phyloP scores from a whole-genome alignment of 2,113 vertebrate genomes.

The Cynocephalus volans region DNA sequence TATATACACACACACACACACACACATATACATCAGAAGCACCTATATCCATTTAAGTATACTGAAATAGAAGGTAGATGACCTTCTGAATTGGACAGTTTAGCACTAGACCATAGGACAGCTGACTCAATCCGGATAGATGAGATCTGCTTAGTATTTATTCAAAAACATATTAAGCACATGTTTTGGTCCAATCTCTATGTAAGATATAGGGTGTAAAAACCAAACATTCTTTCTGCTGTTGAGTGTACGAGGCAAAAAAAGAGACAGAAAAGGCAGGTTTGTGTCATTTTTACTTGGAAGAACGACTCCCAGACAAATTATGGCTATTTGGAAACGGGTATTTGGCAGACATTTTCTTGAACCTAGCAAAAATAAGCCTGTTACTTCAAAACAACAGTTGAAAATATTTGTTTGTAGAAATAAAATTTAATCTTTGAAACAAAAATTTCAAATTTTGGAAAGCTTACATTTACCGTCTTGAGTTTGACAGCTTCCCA shows the following conservation, averaged over 20 bases:
- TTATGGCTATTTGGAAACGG: neutral
- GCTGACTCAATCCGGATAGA: neutral
- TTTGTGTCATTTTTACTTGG: neutral
- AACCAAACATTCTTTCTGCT: neutral
- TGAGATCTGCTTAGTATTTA: neutral
- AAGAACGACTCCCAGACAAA: neutral
- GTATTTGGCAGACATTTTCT: neutral
- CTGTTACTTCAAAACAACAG: neutral
- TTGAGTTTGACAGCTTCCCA: neutral
- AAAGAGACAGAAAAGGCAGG: neutral
- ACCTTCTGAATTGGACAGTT: neutral
- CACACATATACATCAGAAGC: neutral
- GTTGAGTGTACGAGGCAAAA: neutral
- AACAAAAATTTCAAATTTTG: neutral
- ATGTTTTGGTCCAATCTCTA: neutral
- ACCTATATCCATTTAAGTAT: neutral
- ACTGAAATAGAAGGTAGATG: neutral
- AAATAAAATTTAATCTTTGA: conserved; percentile 11
- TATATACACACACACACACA: too few relatives aligned
- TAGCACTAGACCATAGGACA: neutral
- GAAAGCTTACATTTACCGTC: neutral
- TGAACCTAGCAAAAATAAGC: neutral
- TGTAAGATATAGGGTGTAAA: neutral
- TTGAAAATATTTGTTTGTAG: neutral
- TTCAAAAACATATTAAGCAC: neutral